Base-by-base conservation (phyloP, 2,797 vertebrate genomes). In the Chelmon rostratus region DNA sequence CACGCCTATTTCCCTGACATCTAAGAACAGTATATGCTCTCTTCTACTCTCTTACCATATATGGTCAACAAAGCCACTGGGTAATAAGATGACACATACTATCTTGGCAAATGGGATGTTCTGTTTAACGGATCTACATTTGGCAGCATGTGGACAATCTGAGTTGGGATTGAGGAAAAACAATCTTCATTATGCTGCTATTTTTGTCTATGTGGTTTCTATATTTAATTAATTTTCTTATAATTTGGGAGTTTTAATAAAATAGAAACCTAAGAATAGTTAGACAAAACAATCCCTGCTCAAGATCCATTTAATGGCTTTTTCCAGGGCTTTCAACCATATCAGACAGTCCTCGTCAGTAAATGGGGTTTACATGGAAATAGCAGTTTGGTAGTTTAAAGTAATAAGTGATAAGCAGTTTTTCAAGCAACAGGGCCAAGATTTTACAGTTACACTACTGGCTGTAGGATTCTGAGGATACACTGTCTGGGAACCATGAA, bases 21-120 rank as follows among this genome's bases (percentile, higher is more conserved):
- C 66, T 72, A 89, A 86, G 87, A 84, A 85, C 77, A 84, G 57
- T 3, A 10, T 44, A n/a, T 3, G 2, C 66, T 73, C 25, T 65
- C 28, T 71, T 78, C n/a, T 25, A 69, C 38, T 73, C 21, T 49
- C 15, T 76, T 8, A 56, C 78, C 78, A 44, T 73, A 57, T 68
- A 76, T 68, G 77, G 87, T 69, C 33, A 83, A 68, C 50, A 79
- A 73, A 69, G 47, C 16, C 18, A n/a, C 38, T 63, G 59, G 72
- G 59, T 49, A 77, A 76, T 35, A 78, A 23, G 46, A 52, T 61
- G 59, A 72, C 25, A 59, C 37, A 13, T 31, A 31, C 42, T 40
- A 61, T 71, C 53, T 37, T 57, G 23, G 35, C 4, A 56, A 56
- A 70, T 25, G 18, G 46, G 56, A 87, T 71, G 46, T 68, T 35